Evolutionary conservation across 2,797 vertebrate genomes (phyloP).

Genomic region (Phalloptychus januarius): DNA sequence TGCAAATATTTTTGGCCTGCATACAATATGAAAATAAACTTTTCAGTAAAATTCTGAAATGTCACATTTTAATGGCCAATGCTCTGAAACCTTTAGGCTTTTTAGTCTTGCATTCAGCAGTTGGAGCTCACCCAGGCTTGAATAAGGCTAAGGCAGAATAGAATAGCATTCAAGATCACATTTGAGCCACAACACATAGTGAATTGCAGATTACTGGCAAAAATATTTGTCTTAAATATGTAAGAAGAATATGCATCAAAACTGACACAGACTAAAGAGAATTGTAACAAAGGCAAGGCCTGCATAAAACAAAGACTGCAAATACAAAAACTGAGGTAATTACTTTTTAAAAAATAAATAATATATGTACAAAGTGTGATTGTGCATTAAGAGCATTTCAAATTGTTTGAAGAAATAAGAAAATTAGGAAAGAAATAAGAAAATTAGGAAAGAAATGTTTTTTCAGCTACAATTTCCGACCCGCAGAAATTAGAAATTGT

Average conservation of each 20-base stretch:
- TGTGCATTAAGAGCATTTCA: neutral
- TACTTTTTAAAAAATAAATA: neutral
- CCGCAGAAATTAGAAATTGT: neutral
- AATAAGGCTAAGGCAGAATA: neutral
- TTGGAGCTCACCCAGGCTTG: neutral
- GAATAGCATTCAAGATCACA: neutral
- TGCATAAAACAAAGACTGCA: neutral
- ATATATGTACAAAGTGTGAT: neutral
- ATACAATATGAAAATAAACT: neutral
- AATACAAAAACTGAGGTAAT: neutral
- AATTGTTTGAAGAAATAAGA: neutral
- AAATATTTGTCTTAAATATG: neutral
- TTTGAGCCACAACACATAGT: neutral
- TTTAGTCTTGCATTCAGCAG: neutral
- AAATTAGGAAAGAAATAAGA: neutral
- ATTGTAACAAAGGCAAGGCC: neutral
- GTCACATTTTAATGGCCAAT: neutral
- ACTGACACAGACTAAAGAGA: neutral
- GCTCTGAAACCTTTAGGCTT: neutral
- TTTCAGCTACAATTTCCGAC: neutral
- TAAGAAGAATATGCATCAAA: neutral
- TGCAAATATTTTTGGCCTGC: neutral
- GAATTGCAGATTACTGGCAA: neutral
- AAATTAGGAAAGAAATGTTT: neutral
- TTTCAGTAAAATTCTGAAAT: neutral